Evolutionary conservation across 2,888 invertebrate species (phyloP).

Genomic region (Diadromus collaris): DNA sequence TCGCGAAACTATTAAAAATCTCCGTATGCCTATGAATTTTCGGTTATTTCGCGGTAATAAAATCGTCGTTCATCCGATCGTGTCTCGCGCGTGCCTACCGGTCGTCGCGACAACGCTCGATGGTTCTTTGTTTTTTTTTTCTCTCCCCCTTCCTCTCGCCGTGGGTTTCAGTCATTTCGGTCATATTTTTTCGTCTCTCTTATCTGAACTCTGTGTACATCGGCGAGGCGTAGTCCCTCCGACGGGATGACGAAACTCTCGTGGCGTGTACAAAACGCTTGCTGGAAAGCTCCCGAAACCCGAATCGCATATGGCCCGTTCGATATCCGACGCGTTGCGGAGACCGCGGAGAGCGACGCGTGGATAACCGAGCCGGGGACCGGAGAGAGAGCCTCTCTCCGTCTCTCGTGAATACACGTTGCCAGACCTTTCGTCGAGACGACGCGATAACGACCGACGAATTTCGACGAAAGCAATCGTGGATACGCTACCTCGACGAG

Average conservation of each 20-base stretch:
- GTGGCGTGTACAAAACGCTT: constrained; percentile 25
- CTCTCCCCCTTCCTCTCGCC: background rate
- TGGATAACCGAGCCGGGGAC: constrained; percentile 21
- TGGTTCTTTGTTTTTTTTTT: background rate
- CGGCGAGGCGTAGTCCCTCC: constrained; percentile 26
- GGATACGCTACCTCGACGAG: constrained; percentile 11
- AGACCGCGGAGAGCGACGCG: constrained; percentile 48
- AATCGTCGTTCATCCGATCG: background rate
- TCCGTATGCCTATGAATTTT: background rate
- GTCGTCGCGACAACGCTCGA: constrained; percentile 11
- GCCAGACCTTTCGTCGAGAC: background rate
- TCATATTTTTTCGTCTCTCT: constrained; percentile 2
- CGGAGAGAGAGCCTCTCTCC: background rate
- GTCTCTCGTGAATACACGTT: background rate
- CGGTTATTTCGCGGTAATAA: background rate
- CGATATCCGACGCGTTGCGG: constrained; percentile 62
- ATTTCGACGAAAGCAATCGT: background rate
- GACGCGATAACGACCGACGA: constrained; percentile 1
- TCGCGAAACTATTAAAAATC: background rate
- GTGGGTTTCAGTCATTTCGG: background rate
- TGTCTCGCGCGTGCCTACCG: constrained; percentile 12
- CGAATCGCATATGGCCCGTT: constrained; percentile 60
- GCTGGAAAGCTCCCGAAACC: constrained; percentile 62
- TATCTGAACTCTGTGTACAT: constrained; percentile 12
- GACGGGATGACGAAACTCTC: constrained; percentile 34